Evolutionary conservation across 1,140 invertebrate species (phyloP).

Genomic region (Ceratina calcarata): DNA sequence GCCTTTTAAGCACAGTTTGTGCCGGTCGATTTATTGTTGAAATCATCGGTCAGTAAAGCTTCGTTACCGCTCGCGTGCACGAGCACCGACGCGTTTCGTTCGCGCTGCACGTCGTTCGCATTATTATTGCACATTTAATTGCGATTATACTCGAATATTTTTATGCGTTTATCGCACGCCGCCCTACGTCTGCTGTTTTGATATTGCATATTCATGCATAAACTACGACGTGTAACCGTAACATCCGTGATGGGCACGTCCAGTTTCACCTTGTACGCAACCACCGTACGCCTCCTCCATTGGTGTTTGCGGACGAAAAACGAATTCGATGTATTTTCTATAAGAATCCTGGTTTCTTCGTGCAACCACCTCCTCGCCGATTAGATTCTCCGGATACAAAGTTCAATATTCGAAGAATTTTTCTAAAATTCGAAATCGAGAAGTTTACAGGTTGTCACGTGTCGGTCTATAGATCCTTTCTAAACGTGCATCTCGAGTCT

Average conservation of each 20-base stretch:
- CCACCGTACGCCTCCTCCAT: too few relatives aligned
- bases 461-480: too few relatives aligned
- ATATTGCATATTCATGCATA: constrained; percentile 45
- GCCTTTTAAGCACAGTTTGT: constrained; percentile 31
- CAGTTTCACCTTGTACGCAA: not conserved
- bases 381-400: too few relatives aligned
- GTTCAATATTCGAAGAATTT: too few relatives aligned
- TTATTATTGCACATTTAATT: constrained; percentile 44
- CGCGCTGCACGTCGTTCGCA: constrained; percentile 41
- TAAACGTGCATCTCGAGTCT: too few relatives aligned
- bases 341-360: too few relatives aligned
- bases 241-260: not conserved
- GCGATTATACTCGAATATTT: constrained; percentile 18
- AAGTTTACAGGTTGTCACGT: too few relatives aligned
- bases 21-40: constrained; percentile 36
- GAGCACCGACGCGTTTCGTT: constrained; percentile 32
- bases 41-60: constrained; percentile 21
- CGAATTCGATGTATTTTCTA: too few relatives aligned
- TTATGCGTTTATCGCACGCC: constrained; percentile 17
- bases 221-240: constrained; percentile 6
- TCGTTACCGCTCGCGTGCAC: constrained; percentile 18
- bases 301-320: too few relatives aligned
- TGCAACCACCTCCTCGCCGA: too few relatives aligned
- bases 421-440: too few relatives aligned
- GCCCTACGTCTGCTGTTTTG: constrained; percentile 32